Evolutionary conservation across 1,140 invertebrate species (phyloP).

Genomic region (Danaus melanippus): DNA sequence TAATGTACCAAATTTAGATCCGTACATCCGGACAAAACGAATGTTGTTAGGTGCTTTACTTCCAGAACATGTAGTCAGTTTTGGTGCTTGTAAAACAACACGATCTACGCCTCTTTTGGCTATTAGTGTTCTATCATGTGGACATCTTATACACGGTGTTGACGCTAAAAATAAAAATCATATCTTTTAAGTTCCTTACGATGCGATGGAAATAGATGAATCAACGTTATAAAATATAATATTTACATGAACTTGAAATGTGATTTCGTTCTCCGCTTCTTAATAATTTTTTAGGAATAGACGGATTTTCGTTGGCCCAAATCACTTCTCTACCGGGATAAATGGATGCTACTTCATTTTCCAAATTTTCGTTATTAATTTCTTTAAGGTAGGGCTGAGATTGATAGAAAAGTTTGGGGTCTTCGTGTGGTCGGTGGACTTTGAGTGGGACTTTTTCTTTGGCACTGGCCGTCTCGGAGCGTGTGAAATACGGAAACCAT

Average conservation of each 20-base stretch:
- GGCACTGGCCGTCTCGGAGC: conserved; percentile 23
- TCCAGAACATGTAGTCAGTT: conserved; percentile 37
- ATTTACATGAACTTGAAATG: conserved; percentile 20
- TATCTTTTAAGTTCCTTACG: not conserved
- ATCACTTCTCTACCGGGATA: conserved; percentile 50
- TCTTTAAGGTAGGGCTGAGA: conserved; percentile 57
- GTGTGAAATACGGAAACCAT: conserved; percentile 26
- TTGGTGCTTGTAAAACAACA: conserved; percentile 38
- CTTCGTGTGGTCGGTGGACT: conserved; percentile 50
- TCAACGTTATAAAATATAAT: not conserved
- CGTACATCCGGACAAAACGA: conserved; percentile 38
- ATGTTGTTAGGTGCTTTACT: conserved; percentile 31
- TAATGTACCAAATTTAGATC: conserved; percentile 47
- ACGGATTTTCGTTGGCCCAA: conserved; percentile 25
- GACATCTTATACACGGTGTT: conserved; percentile 45
- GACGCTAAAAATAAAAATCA: conserved; percentile 13
- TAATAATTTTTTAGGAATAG: conserved; percentile 19
- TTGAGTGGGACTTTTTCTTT: conserved; percentile 27
- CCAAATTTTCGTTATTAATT: conserved; percentile 36
- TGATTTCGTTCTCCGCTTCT: conserved; percentile 22
- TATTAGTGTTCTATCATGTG: conserved; percentile 50
- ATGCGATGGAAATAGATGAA: not conserved
- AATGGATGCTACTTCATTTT: conserved; percentile 38
- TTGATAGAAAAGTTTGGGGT: conserved; percentile 58
- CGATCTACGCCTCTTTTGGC: conserved; percentile 38